Conservation (phyloP, 2,888 invertebrate genomes). For the Vanessa cardui region DNA sequence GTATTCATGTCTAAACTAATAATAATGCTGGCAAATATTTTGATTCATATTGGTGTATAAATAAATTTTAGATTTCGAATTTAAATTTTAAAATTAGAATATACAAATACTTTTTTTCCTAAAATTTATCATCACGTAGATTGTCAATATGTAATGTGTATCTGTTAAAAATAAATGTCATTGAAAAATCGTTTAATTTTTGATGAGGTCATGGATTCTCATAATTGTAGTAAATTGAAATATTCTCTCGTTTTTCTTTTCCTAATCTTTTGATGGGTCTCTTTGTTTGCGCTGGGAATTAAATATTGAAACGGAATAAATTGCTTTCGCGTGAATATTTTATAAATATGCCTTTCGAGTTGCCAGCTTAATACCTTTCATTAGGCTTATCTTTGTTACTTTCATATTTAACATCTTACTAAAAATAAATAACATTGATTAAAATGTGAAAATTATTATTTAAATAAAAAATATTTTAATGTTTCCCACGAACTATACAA, state of each 20-base stretch:
- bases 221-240: slow-evolving; percentile 32
- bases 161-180: background rate
- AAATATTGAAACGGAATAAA: slow-evolving; percentile 29
- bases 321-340: slow-evolving; percentile 19
- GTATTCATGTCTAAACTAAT: too few species aligned
- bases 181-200: background rate
- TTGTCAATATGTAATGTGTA: too few species aligned
- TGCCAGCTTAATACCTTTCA: slow-evolving; percentile 2
- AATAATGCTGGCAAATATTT: too few species aligned
- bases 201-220: slow-evolving; percentile 12
- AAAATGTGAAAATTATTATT: too few species aligned
- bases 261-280: slow-evolving; percentile 25
- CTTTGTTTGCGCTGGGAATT: slow-evolving; percentile 27
- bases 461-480: too few species aligned
- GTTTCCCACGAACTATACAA: too few species aligned
- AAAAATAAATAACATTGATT: background rate
- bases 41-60: too few species aligned
- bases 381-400: background rate
- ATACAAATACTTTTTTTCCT: too few species aligned
- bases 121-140: too few species aligned
- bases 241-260: slow-evolving; percentile 18
- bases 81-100: too few species aligned
- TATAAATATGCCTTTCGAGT: background rate
- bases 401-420: background rate
- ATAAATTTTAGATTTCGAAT: too few species aligned